Evolutionary conservation across 2,113 vertebrate genomes (phyloP).

Genomic region (Poeciliopsis prolifica): DNA sequence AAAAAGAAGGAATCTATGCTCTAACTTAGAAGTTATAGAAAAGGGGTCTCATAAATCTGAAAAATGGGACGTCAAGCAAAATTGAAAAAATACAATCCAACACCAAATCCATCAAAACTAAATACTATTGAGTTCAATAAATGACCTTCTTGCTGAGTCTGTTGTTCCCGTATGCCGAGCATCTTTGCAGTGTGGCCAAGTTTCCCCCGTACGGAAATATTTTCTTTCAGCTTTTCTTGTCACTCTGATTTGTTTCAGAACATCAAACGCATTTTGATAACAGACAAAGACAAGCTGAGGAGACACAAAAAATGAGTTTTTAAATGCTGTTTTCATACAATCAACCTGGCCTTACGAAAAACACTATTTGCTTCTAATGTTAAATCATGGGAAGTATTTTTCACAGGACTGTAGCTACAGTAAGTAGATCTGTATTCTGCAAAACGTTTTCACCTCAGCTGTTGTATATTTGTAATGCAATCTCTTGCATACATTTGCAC

Average conservation of each 20-base stretch:
- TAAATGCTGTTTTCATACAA: no score
- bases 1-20: no score
- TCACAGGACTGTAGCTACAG: constrained; percentile 13
- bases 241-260: no score
- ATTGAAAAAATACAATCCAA: not conserved
- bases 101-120: constrained; percentile 11
- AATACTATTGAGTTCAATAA: constrained; percentile 14
- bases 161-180: constrained; percentile 21
- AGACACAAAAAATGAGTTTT: no score
- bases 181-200: constrained; percentile 25
- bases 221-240: no score
- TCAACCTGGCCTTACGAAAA: no score
- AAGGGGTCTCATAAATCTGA: no score
- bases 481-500: not conserved
- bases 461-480: not conserved
- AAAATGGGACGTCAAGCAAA: not conserved
- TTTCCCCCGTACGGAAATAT: no score
- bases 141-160: constrained; percentile 14
- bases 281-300: no score
- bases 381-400: not conserved
- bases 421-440: constrained; percentile 51
- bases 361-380: no score
- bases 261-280: no score
- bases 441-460: constrained; percentile 30
- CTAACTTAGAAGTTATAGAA: no score